Conservation (phyloP, 2,888 invertebrate species). For the Drosophila subsilvestris region DNA sequence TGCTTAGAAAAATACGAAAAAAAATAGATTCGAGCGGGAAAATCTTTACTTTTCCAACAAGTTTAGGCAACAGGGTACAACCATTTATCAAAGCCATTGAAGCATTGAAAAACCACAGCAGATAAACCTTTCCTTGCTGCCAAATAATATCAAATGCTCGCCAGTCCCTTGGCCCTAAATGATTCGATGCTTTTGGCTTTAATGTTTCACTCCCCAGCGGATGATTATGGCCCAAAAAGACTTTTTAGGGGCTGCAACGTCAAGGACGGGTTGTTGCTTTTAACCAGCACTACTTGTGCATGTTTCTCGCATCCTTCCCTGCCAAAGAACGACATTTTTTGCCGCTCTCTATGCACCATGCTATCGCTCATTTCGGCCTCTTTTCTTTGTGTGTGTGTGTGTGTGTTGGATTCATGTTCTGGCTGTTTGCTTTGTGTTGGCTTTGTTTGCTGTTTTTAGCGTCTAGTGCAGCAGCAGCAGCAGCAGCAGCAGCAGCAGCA, state of each 20-base stretch:
- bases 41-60: conserved; percentile 1
- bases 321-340: conserved; percentile 21
- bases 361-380: conserved; percentile 23
- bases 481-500: conserved; percentile 7
- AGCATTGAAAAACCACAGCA: not conserved
- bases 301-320: conserved; percentile 21
- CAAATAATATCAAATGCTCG: not conserved
- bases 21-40: not conserved
- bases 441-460: conserved; percentile 62
- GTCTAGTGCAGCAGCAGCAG: conserved; percentile 51
- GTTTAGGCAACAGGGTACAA: not conserved
- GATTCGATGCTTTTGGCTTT: not conserved
- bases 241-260: not conserved
- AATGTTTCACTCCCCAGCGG: not conserved
- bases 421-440: conserved; percentile 59
- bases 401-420: conserved; percentile 4
- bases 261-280: conserved; percentile 34
- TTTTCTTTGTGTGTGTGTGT: not conserved
- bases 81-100: conserved; percentile 6
- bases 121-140: not conserved
- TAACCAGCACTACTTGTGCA: conserved; percentile 21
- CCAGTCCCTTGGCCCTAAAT: not conserved
- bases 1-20: not conserved
- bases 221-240: too few relatives aligned
- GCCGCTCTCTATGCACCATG: not conserved